A percentile compares a stretch with the other conserved stretches of the same genome.
Conservation (phyloP, 1,140 invertebrate species). For the Frieseomelitta varia region DNA sequence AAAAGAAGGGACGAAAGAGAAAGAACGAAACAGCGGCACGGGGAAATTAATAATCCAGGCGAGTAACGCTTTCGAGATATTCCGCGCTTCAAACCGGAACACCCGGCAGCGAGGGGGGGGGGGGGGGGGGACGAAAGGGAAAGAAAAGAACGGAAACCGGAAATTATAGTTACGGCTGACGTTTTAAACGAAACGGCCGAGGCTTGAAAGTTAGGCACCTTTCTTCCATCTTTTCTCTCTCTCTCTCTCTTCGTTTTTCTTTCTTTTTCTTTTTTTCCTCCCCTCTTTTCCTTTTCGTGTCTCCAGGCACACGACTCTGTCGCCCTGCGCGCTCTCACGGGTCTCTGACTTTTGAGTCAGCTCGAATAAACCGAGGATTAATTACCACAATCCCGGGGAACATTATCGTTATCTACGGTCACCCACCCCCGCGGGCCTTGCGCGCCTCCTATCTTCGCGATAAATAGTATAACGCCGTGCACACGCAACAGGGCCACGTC, state of each 20-base stretch:
- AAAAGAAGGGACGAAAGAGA: background rate
- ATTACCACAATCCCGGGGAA: constrained; percentile 52
- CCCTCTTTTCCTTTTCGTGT: background rate
- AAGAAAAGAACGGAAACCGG: background rate
- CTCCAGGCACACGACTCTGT: background rate
- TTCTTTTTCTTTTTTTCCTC: background rate
- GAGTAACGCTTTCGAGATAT: constrained; percentile 35
- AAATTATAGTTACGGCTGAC: constrained; percentile 43
- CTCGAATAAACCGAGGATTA: constrained; percentile 54
- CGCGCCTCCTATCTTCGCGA: constrained; percentile 52
- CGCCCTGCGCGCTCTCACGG: background rate
- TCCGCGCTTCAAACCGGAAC: constrained; percentile 4
- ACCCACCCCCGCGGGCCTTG: constrained; percentile 12
- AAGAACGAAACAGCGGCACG: background rate
- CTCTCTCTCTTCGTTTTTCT: background rate
- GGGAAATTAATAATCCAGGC: constrained; percentile 41
- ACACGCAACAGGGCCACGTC: constrained; percentile 56
- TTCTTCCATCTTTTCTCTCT: background rate
- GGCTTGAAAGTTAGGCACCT: constrained; percentile 29
- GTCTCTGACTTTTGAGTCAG: constrained; percentile 32
- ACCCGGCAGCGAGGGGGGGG: background rate
- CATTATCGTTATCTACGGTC: constrained; percentile 57
- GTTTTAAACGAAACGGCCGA: constrained; percentile 33
- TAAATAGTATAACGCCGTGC: constrained; percentile 56
- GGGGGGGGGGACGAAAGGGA: no score